A percentile compares a stretch with the other conserved stretches of the same genome.
Conservation (phyloP, 2,888 invertebrate genomes). For the Scelioninae gen. 2 region DNA sequence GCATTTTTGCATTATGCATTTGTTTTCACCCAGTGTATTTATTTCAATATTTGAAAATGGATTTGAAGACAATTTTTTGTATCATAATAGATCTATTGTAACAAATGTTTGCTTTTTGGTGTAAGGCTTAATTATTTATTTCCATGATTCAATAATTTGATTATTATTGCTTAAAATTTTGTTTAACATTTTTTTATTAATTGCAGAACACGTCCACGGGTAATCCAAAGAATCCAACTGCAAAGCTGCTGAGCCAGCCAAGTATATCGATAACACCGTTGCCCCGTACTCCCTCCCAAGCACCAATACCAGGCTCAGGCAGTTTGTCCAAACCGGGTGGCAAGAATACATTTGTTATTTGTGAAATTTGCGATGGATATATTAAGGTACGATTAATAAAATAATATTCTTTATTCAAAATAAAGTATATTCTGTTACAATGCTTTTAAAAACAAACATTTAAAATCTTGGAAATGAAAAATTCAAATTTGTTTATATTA, state of each 20-base stretch:
- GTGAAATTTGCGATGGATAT: conserved; percentile 97
- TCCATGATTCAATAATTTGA: not conserved
- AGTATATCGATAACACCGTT: conserved; percentile 94
- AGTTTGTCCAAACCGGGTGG: conserved; percentile 75
- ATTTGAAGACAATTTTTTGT: no score
- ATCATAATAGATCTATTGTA: not conserved
- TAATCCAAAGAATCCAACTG: conserved; percentile 73
- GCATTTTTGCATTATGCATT: no score
- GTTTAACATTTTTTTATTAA: conserved; percentile 33
- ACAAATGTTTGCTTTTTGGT: conserved; percentile 36
- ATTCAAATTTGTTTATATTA: no score
- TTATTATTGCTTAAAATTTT: not conserved
- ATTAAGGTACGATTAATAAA: conserved; percentile 80
- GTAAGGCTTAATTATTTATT: conserved; percentile 35
- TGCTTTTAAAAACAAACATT: no score
- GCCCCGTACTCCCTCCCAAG: conserved; percentile 77
- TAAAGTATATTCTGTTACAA: no score
- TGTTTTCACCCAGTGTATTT: no score
- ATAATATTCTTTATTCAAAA: no score
- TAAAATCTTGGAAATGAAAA: no score
- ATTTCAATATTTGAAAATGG: no score
- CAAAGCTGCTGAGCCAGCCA: conserved; percentile 82
- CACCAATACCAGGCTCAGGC: conserved; percentile 72
- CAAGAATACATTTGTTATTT: conserved; percentile 92
- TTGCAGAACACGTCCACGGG: conserved; percentile 72